Base-by-base conservation (phyloP, 2,888 invertebrate species). In the Epicampocera succincta region DNA sequence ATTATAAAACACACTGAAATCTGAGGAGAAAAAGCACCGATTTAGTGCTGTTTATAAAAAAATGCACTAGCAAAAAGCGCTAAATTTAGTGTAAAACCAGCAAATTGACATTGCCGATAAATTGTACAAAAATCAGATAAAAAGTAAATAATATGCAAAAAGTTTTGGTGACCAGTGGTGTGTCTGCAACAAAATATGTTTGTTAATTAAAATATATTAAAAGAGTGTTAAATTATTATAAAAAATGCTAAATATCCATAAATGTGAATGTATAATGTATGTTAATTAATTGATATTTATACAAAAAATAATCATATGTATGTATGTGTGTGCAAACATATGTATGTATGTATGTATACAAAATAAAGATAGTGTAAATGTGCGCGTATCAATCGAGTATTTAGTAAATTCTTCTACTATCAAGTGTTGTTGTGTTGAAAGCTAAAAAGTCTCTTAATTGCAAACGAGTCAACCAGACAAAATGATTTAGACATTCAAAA, bases 371-470 rank as follows among this genome's bases (percentile, higher is more conserved):
- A 44, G 44, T 69, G n/a, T 1, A n/a, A 61, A 38, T 71, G 38
- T 11, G n/a, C 48, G 29, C 75, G 54, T 56, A 66, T 8, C 3
- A 33, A 33, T 4, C 33, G 6, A 33, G 38, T 25, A 61, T 29
- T 9, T 54, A 21, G 29, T 56, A 54, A 15, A 46, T 54, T 60
- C 48, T 33, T 40, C n/a, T 48, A 29, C 15, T 38, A 17, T 33
- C 38, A 50, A 56, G 38, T 40, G 19, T 42, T 52, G 17, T 74
- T 73, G 19, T 69, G 61, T 48, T 68, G 44, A n/a, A 29, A 50
- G 21, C 3, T 8, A 73, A 58, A 58, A 40, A 65, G 61, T 1
- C n/a, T n/a, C n/a, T 19, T 19, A 25, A 60, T 60, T 44, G 9
- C 15, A 25, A 44, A 60, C 21, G n/a, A 19, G 9, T 42, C 8